phyloP scores from a whole-genome alignment of 2,113 vertebrate genomes.

The Calidris pugnax region DNA sequence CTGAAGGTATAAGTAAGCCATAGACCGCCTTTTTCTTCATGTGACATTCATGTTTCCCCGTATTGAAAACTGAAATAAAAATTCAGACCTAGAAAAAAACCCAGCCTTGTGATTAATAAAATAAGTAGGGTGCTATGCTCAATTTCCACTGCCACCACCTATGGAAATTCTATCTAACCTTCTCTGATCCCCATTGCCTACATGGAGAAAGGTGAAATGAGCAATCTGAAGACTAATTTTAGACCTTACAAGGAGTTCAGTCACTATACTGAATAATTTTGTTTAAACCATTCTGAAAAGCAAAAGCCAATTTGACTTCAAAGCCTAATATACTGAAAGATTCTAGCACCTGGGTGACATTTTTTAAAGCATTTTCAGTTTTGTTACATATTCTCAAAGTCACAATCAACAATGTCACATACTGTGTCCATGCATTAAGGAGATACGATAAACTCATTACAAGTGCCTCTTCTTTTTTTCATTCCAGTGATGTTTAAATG shows the following conservation, averaged over 20 bases:
- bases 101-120: neutral
- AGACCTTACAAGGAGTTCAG: neutral
- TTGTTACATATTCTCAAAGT: neutral
- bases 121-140: neutral
- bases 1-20: neutral
- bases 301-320: neutral
- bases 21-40: neutral
- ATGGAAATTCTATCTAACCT: neutral
- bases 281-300: neutral
- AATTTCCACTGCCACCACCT: neutral
- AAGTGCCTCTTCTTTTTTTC: neutral
- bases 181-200: neutral
- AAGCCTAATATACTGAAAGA: neutral
- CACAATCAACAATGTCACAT: neutral
- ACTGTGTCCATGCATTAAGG: neutral
- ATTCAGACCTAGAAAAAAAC: neutral
- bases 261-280: neutral
- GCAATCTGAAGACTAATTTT: neutral
- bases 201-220: neutral
- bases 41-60: neutral
- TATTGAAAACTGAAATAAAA: neutral
- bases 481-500: neutral
- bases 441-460: neutral
- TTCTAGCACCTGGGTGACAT: neutral
- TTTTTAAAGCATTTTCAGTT: neutral